Evolutionary conservation across 2,797 vertebrate genomes (phyloP), one percentile per base, ranked within the genome.

Genomic region (Eleutherodactylus coqui): DNA sequence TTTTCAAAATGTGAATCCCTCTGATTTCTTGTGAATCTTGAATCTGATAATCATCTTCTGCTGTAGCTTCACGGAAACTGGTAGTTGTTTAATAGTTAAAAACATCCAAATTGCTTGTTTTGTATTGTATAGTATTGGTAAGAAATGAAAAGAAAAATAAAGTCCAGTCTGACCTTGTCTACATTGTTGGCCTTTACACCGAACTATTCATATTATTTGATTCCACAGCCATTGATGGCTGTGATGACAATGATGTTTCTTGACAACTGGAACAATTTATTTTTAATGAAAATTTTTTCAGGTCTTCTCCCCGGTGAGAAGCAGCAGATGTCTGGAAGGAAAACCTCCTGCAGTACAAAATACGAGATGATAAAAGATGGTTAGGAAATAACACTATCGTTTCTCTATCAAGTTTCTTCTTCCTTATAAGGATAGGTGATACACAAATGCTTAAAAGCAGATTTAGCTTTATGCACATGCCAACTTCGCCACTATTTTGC

Each of bases 161-260:
- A 24, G 67, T 70, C 36, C 36, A 38, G 17, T 1, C 67, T 4
- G 10, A 41, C 36, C 34, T 70, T 70, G 14, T 32, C 14, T 64
- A 32, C 10, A 34, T 64, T 32, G 29, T 21, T 38, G 34, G 64
- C 19, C 19, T 19, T 75, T 51, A 58, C 16, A 60, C 24, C 17
- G 76, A 38, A 41, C 36, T n/a, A 58, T 38, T 70, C 49, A 85
- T 70, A 51, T 91, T 87, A 55, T 64, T 2, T 81, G 9, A 17
- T 83, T 77, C 0, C 2, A 7, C 24, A n/a, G 58, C 0, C 10
- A 11, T 0, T 0, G 27, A 45, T 16, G 2, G 38, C 4, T 21
- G 86, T 2, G 85, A 84, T 2, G 87, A 43, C 1, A 0, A 7
- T 14, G 73, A 79, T 6, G 9, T 6, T 0, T 21, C 84, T 38